Conservation (phyloP, 2,797 vertebrate species). For the Linurgus olivaceus region DNA sequence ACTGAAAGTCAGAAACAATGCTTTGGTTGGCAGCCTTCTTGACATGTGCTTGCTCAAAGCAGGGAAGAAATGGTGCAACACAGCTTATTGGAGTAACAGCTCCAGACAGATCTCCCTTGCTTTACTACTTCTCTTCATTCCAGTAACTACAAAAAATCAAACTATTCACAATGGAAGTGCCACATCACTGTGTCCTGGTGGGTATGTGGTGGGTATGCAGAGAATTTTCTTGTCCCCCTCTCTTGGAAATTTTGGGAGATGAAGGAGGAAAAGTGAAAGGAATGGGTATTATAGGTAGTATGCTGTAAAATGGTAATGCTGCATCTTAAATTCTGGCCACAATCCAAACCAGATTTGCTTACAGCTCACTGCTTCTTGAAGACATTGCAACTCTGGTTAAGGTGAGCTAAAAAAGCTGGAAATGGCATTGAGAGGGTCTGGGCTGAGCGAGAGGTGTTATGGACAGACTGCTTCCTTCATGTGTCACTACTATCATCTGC, state of each 20-base stretch:
- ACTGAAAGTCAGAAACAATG: conserved; percentile 27
- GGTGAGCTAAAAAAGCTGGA: background rate
- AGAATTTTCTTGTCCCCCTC: background rate
- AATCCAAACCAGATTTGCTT: background rate
- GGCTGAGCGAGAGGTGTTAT: background rate
- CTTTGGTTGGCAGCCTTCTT: conserved; percentile 24
- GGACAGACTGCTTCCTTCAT: background rate
- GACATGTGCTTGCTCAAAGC: background rate
- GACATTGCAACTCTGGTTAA: background rate
- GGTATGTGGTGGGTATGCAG: background rate
- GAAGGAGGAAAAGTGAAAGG: background rate
- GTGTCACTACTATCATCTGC: background rate
- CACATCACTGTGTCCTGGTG: background rate
- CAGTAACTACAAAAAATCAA: background rate
- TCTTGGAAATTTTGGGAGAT: background rate
- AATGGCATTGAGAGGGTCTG: background rate
- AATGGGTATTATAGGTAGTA: background rate
- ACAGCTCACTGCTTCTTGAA: background rate
- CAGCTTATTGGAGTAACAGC: background rate
- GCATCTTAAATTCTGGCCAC: background rate
- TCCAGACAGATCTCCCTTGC: conserved; percentile 1
- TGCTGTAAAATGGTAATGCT: background rate
- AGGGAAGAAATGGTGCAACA: background rate
- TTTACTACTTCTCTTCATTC: background rate
- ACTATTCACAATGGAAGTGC: background rate